Percentiles rank a stretch among this genome's conserved stretches.
Conservation (phyloP, 2,113 vertebrate genomes). For the Pelecanoides urinatrix region DNA sequence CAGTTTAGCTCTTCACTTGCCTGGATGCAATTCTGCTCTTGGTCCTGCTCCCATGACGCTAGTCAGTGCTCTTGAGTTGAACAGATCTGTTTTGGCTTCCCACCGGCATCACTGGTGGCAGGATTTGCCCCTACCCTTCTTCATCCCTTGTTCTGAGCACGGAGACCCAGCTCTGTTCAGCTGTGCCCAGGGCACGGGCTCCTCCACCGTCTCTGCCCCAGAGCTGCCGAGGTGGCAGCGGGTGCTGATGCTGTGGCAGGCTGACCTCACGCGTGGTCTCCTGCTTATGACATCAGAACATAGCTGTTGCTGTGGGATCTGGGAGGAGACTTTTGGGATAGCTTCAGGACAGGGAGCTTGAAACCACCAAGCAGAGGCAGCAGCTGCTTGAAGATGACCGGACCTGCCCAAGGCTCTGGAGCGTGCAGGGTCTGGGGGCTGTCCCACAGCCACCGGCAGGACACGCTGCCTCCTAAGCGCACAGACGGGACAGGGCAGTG, state of each 20-base stretch:
- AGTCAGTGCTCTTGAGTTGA: neutral
- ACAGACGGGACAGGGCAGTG: neutral
- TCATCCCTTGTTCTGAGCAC: neutral
- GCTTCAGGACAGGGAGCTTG: neutral
- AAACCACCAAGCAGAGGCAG: neutral
- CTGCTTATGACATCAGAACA: neutral
- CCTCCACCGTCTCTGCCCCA: fast-evolving
- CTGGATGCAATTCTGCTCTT: neutral
- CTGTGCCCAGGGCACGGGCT: neutral
- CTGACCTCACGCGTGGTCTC: neutral
- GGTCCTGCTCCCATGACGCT: neutral
- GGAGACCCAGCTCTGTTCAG: neutral
- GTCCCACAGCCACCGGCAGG: neutral
- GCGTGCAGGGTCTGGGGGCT: neutral
- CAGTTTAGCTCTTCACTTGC: neutral
- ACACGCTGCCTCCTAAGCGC: neutral
- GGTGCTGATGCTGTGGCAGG: neutral
- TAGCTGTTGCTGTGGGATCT: neutral
- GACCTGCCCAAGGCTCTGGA: neutral
- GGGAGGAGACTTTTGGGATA: neutral
- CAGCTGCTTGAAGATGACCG: neutral
- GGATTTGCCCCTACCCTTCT: neutral
- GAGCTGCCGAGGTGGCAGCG: neutral
- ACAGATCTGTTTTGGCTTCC: neutral
- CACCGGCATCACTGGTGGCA: neutral